Base-by-base conservation (phyloP, 53 echinoderm and acorn worm genomes). In the Paelopatides confundens region DNA sequence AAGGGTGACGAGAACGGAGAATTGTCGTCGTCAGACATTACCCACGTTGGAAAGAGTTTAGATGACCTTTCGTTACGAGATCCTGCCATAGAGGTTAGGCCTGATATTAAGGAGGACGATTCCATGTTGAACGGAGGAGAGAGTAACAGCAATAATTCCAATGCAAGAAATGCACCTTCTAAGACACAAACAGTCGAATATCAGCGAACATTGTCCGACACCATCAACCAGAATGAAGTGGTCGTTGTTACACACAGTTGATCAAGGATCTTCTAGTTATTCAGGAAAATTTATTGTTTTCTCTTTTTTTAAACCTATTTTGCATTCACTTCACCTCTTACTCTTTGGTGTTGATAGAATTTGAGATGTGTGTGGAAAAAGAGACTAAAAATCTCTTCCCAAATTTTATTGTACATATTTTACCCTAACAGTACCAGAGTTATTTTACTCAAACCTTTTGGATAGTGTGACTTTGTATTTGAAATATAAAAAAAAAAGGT, bases 211-310 rank as follows among this genome's bases (percentile, higher is more conserved):
- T 31, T 81, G 9, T 81, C 81, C 3, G 81, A 81, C 31, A 81
- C 81, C 14, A 29, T 81, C 35, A 81, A 81, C 81, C 81, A 81
- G 33, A 81, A 81, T 33, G 81, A 81, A 3, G 51, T 53, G 3
- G 81, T 81, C 11, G 35, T 81, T 5, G 50, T 81, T 13, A 49
- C 51, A 35, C 2, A 38, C 2, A 81, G 81, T 81, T 81, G 81
- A 81, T 51, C 46, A 74, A 9, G 26, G 28, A 43, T 43, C 12
- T 39, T 43, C 43, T 43, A 43, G 43, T 43, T n/a, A n/a, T n/a
- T n/a, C n/a, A n/a, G n/a, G n/a, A n/a, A n/a, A n/a, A n/a, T n/a
- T n/a, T n/a, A n/a, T n/a, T n/a, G n/a, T n/a, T n/a, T n/a, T n/a
- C n/a, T n/a, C 43, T 8, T 43, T 43, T 39, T 43, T 3, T 8